These are phyloP conservation scores for Potorous gilbertii DNA, from an alignment of 2,797 vertebrate genomes.

Conservation along the genomic window DNA sequence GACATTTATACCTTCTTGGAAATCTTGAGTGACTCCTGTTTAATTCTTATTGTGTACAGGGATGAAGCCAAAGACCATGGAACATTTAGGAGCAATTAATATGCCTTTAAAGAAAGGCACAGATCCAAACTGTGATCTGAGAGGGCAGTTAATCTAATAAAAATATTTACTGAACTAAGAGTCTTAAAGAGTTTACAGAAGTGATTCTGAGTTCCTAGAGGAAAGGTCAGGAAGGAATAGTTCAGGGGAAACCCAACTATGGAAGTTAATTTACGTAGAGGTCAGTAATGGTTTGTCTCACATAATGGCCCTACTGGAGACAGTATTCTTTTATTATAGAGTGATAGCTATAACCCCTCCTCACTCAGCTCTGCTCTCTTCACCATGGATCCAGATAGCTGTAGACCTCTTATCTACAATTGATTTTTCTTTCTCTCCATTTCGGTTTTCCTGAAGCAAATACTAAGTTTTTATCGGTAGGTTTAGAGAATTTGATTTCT, in stretches of 20 bases:
- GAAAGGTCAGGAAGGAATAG: neutral
- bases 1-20: neutral
- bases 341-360: neutral
- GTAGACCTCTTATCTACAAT: neutral
- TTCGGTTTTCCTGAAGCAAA: neutral
- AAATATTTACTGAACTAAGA: neutral
- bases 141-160: neutral
- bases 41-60: neutral
- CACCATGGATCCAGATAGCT: too few relatives aligned
- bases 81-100: neutral
- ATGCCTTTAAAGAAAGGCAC: neutral
- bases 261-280: neutral
- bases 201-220: too few relatives aligned
- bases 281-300: neutral
- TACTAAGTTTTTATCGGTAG: neutral
- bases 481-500: neutral
- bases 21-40: neutral
- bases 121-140: neutral
- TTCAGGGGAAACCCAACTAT: neutral
- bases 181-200: neutral
- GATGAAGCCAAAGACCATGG: neutral
- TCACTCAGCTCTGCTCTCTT: neutral
- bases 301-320: neutral
- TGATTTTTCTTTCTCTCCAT: neutral
- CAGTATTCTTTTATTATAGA: neutral